These are phyloP conservation scores for Orycteropus afer DNA, from an alignment of 2,113 vertebrate genomes.

Conservation along the genomic window DNA sequence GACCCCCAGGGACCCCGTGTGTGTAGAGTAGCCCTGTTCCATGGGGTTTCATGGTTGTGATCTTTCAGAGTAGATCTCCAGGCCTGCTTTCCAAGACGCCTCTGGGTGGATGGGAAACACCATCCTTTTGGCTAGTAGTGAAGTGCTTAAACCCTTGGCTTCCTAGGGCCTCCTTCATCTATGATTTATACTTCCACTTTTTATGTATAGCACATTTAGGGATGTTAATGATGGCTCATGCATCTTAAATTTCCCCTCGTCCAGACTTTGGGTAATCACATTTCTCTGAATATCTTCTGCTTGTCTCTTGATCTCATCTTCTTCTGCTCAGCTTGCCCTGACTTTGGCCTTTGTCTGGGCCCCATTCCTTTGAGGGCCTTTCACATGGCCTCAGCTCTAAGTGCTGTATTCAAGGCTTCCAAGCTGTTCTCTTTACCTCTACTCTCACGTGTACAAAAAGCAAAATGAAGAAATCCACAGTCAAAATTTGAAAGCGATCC, in stretches of 20 bases:
- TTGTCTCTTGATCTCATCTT: conserved; percentile 21
- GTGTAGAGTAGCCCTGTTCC: neutral
- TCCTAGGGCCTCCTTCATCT: too few species aligned
- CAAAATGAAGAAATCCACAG: neutral
- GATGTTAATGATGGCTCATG: neutral
- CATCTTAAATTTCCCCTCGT: neutral
- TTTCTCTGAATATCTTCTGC: neutral
- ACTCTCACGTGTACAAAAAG: neutral
- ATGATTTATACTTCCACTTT: too few species aligned
- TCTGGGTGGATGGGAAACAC: neutral
- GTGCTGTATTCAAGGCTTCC: neutral
- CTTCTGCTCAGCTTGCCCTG: conserved; percentile 21
- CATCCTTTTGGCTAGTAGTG: neutral
- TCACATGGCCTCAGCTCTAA: neutral
- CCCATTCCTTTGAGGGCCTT: neutral
- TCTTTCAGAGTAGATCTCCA: neutral
- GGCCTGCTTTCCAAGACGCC: neutral
- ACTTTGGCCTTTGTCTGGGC: conserved; percentile 25
- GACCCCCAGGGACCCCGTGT: neutral
- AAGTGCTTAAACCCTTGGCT: too few species aligned
- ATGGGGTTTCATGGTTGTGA: neutral
- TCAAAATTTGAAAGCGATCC: neutral
- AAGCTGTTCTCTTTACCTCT: conserved; percentile 1
- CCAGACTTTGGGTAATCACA: neutral
- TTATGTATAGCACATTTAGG: too few species aligned